Evolutionary conservation across 37 sponge, comb jelly and placozoan species (phyloP).

Genomic region (Halisarca cf. caerulea): DNA sequence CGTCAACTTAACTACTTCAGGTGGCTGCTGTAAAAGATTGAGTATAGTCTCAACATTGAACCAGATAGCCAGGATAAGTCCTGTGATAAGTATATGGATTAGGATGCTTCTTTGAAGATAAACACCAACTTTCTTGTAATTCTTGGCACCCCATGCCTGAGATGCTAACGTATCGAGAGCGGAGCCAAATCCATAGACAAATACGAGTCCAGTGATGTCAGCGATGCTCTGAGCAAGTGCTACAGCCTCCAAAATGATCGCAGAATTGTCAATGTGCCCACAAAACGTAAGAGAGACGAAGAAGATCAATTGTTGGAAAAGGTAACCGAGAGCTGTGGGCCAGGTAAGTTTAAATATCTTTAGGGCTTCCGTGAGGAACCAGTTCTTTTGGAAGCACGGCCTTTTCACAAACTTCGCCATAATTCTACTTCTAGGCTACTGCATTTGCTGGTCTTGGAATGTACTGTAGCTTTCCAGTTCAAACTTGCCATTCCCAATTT

Average conservation of each 20-base stretch:
- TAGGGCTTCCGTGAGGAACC: too few relatives aligned
- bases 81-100: slow-evolving; percentile 8
- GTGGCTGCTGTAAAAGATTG: slow-evolving; percentile 43
- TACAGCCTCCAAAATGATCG: background rate
- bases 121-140: slow-evolving; percentile 71
- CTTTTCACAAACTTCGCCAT: too few relatives aligned
- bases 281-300: background rate
- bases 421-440: too few relatives aligned
- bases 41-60: slow-evolving; percentile 63
- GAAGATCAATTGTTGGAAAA: too few relatives aligned
- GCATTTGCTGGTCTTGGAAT: too few relatives aligned
- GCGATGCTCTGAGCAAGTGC: background rate
- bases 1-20: slow-evolving; percentile 48
- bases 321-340: too few relatives aligned
- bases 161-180: slow-evolving; percentile 25
- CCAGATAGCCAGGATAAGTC: slow-evolving; percentile 40
- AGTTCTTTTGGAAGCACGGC: too few relatives aligned
- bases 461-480: too few relatives aligned
- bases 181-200: background rate
- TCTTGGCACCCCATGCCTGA: slow-evolving; percentile 65
- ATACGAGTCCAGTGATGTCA: background rate
- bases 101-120: slow-evolving; percentile 59
- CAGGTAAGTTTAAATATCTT: too few relatives aligned
- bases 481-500: too few relatives aligned
- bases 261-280: background rate